Evolutionary conservation across 2,888 invertebrate species (phyloP), one percentile per base, ranked within the genome.

Genomic region (Physocephala rufipes): DNA sequence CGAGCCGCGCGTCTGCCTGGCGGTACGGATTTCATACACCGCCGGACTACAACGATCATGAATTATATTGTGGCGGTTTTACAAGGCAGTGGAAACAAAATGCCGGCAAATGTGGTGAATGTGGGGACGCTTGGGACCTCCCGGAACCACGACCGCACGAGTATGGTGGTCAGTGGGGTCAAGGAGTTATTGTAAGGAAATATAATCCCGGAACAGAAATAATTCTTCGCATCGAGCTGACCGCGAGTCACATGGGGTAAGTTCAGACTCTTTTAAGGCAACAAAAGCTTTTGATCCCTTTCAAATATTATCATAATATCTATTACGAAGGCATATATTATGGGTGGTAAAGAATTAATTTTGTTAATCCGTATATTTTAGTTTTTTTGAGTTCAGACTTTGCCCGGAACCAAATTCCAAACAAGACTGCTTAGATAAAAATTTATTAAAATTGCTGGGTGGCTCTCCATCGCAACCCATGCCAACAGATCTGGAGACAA

Each of bases 1-100:
- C 95, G 1, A 94, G 94, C 66, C 88, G 95, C 73, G 93, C 94
- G 7, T 92, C 94, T 0, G 95, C 95, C 80, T 95, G 95, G 95
- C 89, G 95, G 76, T 95, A 91, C 86, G 95, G 95, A 71, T 96
- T 95, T 85, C 90, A 91, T 82, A 94, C 95, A 1, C 94, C 94
- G 1, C 93, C 92, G 80, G 93, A 96, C 85, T 95, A 95, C 87
- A 95, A 95, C 84, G 95, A 96, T 86, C 92, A 95, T 83, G 94
- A 95, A 82, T 88, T 93, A 4, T 95, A 92, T 86, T 95, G 95
- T 83, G 95, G 95, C 0, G 95, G 95, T 13, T 94, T 92, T 83
- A 89, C 91, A n/a, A 88, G 93, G 66, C 95, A 95, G 81, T 94
- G 94, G 92, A 89, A 90, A 78, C 90, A 87, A 72, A 95, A 95